phyloP scores from a whole-genome alignment of 35 echinoderm and acorn worm species.

The Apostichopus californicus region DNA sequence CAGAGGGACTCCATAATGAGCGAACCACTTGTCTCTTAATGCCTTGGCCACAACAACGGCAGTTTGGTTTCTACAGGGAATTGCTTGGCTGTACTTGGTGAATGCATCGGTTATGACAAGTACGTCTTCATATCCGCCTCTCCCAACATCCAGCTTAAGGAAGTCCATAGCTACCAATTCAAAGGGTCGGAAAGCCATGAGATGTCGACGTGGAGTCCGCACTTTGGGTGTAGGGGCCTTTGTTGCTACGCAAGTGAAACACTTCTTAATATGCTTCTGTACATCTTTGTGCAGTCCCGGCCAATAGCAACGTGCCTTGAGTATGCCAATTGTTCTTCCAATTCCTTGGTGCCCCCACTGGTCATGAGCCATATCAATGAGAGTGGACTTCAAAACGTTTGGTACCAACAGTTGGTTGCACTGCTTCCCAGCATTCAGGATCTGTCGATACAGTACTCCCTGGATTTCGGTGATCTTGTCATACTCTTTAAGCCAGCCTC shows the following conservation, averaged over 20 bases:
- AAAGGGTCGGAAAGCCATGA: constrained; percentile 31
- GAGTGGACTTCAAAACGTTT: neutral
- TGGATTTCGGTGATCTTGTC: neutral
- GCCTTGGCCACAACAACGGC: constrained; percentile 28
- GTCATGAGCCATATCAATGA: constrained; percentile 11
- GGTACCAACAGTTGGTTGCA: constrained; percentile 20
- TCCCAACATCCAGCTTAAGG: neutral
- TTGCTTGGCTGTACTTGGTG: constrained; percentile 22
- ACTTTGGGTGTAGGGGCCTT: constrained; percentile 26
- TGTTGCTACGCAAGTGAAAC: neutral
- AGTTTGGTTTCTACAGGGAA: constrained; percentile 37
- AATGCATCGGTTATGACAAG: constrained; percentile 33
- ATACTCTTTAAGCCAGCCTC: neutral
- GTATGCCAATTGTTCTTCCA: neutral
- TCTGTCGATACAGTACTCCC: constrained; percentile 37
- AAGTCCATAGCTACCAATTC: constrained; percentile 47
- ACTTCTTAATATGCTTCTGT: neutral
- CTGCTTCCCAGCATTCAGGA: neutral
- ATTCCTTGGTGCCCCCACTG: constrained; percentile 39
- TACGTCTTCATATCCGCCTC: constrained; percentile 30
- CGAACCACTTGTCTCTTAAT: constrained; percentile 53
- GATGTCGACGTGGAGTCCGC: neutral
- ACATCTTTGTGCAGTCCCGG: constrained; percentile 29
- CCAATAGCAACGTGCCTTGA: constrained; percentile 38
- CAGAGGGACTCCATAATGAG: constrained; percentile 37